Percentiles rank a stretch among this genome's conserved stretches.
These are phyloP conservation scores for Notospermus geniculatus DNA, from an alignment of 1,140 invertebrate genomes.

Conservation along the genomic window DNA sequence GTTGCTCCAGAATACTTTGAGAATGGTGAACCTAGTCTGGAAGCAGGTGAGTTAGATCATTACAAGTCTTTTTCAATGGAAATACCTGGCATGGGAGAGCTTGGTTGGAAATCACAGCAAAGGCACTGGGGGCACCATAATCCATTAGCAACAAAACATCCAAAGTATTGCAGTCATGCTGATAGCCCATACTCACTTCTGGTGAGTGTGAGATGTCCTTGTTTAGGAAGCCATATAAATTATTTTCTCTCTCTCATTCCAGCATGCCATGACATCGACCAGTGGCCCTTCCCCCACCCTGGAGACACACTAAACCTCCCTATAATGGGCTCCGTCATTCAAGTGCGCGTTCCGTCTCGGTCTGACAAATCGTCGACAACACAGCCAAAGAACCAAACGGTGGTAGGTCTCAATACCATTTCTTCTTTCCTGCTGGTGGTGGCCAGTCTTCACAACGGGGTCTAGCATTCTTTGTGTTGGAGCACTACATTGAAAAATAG, in stretches of 20 bases:
- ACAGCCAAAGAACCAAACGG: conserved; percentile 24
- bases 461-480: too few relatives aligned
- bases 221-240: too few relatives aligned
- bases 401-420: conserved; percentile 29
- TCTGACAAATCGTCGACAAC: conserved; percentile 44
- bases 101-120: too few relatives aligned
- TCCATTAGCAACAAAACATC: too few relatives aligned
- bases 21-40: conserved; percentile 77
- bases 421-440: too few relatives aligned
- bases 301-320: conserved; percentile 80
- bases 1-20: conserved; percentile 96
- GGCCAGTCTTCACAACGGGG: too few relatives aligned
- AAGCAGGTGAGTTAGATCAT: conserved; percentile 61
- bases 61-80: not conserved
- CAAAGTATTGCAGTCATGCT: too few relatives aligned
- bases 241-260: conserved; percentile 28
- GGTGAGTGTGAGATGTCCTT: too few relatives aligned
- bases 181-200: too few relatives aligned
- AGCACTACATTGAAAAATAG: too few relatives aligned
- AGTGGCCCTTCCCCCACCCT: conserved; percentile 84
- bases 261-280: conserved; percentile 88
- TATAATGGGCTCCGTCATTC: conserved; percentile 80
- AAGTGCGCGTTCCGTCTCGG: conserved; percentile 63
- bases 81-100: too few relatives aligned
- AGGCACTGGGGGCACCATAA: too few relatives aligned